Conservation (phyloP, 1,140 invertebrate species). For the Drosophila nasuta region DNA sequence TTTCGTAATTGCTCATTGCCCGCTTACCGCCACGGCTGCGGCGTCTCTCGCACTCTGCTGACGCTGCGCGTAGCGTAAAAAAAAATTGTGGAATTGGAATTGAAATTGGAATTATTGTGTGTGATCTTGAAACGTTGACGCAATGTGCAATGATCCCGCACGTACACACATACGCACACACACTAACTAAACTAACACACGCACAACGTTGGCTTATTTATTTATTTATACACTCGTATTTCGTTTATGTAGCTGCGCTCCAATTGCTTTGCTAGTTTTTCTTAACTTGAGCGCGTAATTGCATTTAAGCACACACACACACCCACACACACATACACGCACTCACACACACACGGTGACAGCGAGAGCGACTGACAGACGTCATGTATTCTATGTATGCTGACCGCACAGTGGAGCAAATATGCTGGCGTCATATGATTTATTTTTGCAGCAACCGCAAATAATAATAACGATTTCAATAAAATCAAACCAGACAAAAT, state of each 20-base stretch:
- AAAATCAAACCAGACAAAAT: too few species aligned
- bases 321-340: constrained; percentile 42
- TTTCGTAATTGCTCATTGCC: constrained; percentile 59
- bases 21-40: constrained; percentile 38
- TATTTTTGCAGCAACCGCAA: neutral
- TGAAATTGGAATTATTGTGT: constrained; percentile 59
- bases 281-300: constrained; percentile 78
- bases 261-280: constrained; percentile 71
- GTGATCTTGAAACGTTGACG: constrained; percentile 82
- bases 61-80: too few species aligned
- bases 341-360: constrained; percentile 21
- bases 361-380: constrained; percentile 61
- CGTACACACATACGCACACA: constrained; percentile 53
- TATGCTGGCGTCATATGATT: neutral
- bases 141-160: constrained; percentile 80
- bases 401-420: constrained; percentile 67
- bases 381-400: constrained; percentile 36
- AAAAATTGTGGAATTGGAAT: constrained; percentile 24
- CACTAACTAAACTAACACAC: constrained; percentile 27
- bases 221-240: constrained; percentile 56
- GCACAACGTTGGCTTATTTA: constrained; percentile 32
- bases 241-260: constrained; percentile 56
- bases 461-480: neutral
- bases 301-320: constrained; percentile 77
- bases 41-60: neutral